A percentile compares a stretch with the other conserved stretches of the same genome.
phyloP scores from a whole-genome alignment of 2,113 vertebrate genomes.

The Telmatochromis bifrenatus region DNA sequence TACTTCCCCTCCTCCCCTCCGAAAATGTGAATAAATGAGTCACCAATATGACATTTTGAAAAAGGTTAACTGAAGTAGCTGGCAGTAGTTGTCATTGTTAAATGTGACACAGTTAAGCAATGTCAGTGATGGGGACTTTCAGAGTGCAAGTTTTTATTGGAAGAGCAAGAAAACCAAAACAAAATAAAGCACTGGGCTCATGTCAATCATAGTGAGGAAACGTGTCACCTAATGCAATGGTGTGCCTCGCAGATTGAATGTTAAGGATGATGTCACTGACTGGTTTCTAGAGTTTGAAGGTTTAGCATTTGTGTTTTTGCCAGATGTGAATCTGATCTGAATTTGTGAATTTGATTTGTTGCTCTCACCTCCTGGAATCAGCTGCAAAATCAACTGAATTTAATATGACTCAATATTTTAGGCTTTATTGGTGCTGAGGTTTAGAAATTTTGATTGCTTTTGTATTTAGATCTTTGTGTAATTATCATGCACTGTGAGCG shows the following conservation, averaged over 20 bases:
- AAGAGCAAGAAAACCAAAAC: neutral
- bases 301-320: neutral
- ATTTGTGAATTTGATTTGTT: neutral
- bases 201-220: neutral
- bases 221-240: neutral
- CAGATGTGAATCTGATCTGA: neutral
- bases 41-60: neutral
- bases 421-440: neutral
- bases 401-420: neutral
- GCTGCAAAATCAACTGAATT: neutral
- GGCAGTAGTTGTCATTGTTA: neutral
- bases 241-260: neutral
- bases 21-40: neutral
- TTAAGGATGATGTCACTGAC: neutral
- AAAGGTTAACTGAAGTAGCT: neutral
- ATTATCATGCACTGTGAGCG: accelerated
- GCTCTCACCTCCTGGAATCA: neutral
- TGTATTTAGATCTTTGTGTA: neutral
- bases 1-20: neutral
- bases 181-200: neutral
- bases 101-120: neutral
- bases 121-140: neutral
- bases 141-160: neutral
- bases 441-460: neutral
- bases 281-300: neutral